Base-by-base conservation (phyloP, 2,113 vertebrate genomes). In the Solea senegalensis region DNA sequence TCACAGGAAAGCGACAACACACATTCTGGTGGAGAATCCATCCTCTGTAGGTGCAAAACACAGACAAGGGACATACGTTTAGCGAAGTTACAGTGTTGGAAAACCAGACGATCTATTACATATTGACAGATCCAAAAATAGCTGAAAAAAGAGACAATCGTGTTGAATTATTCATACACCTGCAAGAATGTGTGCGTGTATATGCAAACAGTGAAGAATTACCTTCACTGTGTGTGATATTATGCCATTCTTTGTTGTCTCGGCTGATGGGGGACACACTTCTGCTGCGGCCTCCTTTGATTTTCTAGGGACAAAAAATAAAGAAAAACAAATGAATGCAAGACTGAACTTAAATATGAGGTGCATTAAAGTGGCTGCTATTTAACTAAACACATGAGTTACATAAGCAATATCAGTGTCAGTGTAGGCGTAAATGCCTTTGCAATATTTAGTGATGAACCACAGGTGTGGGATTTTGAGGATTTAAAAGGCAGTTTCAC, bases 1-100 rank as follows among this genome's bases (percentile, higher is more conserved):
- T 94, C 93, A 93, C 88, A 90, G 54, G 91, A 91, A 64, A 94
- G 89, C 68, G 91, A 90, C 86, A 94, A 81, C 82, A 93, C 86
- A 90, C 91, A 94, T 73, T 94, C 94, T 28, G 92, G 91, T 8
- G 93, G 92, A 61, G 94, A 94, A 93, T 94, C 94, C 94, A 94
- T 94, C 75, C 81, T 94, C 93, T 94, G 70, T 67, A 41, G 13
- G 34, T 3, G 55, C 9, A 71, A 72, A 78, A 64, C 51, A 64
- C 8, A 86, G 34, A 69, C 21, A 64, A 16, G 50, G 69, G 53
- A 53, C 45, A 68, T 57, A 81, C 3, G 48, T 69, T 74, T 16
- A 61, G 56, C 68, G 43, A 71, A 63, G 49, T 14, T 54, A 13
- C 27, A 1, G 41, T 34, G 34, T 4, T 6, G 21, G 34, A 34